Evolutionary conservation across 1,140 invertebrate genomes (phyloP), one percentile per base, ranked within the genome.

Genomic region (Zophobas morio): DNA sequence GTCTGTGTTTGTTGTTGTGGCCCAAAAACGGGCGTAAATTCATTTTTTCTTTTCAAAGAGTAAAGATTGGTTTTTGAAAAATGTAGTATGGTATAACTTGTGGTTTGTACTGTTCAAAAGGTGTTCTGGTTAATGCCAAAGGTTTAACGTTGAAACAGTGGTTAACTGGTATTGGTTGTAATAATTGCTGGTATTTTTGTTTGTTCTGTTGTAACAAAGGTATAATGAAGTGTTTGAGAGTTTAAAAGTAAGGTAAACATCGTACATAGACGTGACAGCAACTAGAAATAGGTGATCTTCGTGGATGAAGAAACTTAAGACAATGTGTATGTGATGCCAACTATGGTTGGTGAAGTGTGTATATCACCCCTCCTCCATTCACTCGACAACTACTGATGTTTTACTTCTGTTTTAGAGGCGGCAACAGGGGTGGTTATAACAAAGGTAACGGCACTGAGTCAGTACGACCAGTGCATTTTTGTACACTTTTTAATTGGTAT

Each of bases 361-460:
- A 57, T 79, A 42, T 72, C 74, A 79, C 79, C 81, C 74, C 80
- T 20, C 78, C 75, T 73, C 78, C 70, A 78, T 78, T 75, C 72
- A 71, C 78, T 33, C 80, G 83, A 79, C 83, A 81, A 82, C 82
- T 82, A 82, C 83, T 84, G 81, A 82, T 82, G 84, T 79, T 82
- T 79, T 81, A 83, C 83, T 85, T 85, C 84, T 85, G 83, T 85
- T 85, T 85, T 84, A 85, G 84, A 82, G 83, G 84, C 82, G 83
- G 83, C 78, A 82, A 83, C 81, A 84, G 84, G 80, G 84, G 84
- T 84, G 83, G 83, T 84, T 85, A 80, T 84, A 84, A 84, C 79
- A 85, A 85, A 85, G 84, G 84, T 85, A 85, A 85, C 84, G 84
- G 83, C 82, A 82, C 84, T 82, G 75, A 75, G 75, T 82, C 78